phyloP scores from a whole-genome alignment of 2,797 vertebrate species.

The Pempheris klunzingeri region DNA sequence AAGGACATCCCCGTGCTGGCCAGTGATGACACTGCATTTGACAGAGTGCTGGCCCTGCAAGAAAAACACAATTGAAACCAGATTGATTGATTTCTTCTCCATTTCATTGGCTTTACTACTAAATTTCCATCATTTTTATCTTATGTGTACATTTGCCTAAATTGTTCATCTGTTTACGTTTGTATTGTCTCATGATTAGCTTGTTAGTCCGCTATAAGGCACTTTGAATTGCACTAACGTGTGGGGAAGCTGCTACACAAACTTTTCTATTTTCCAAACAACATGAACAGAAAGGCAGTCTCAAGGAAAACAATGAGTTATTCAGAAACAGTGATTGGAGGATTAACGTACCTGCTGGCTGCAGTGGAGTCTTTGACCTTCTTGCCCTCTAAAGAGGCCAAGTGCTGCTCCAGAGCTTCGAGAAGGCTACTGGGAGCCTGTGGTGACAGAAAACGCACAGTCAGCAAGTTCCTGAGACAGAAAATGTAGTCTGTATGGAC shows the following conservation, averaged over 20 bases:
- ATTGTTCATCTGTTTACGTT: neutral
- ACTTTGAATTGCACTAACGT: neutral
- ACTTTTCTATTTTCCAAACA: neutral
- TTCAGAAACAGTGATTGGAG: neutral
- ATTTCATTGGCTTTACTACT: neutral
- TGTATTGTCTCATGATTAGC: neutral
- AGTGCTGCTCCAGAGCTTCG: constrained; percentile 98
- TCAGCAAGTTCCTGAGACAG: constrained; percentile 54
- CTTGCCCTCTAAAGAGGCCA: constrained; percentile 99
- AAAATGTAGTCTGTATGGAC: constrained; percentile 24
- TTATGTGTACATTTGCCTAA: neutral
- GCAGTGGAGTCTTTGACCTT: constrained; percentile 99
- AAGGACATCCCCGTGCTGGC: constrained; percentile 98
- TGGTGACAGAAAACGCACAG: constrained; percentile 56
- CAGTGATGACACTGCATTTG: constrained; percentile 97
- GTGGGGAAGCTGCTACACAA: neutral
- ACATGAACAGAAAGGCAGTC: neutral
- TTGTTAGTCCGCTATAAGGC: neutral
- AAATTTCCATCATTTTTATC: neutral
- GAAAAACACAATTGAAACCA: constrained; percentile 31
- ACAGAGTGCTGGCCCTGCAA: constrained; percentile 96
- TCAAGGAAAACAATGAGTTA: neutral
- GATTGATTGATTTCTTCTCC: neutral
- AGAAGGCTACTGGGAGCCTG: constrained; percentile 99
- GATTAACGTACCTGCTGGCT: constrained; percentile 92